Evolutionary conservation across 2,797 vertebrate species (phyloP).

Genomic region (Babyrousa celebensis): DNA sequence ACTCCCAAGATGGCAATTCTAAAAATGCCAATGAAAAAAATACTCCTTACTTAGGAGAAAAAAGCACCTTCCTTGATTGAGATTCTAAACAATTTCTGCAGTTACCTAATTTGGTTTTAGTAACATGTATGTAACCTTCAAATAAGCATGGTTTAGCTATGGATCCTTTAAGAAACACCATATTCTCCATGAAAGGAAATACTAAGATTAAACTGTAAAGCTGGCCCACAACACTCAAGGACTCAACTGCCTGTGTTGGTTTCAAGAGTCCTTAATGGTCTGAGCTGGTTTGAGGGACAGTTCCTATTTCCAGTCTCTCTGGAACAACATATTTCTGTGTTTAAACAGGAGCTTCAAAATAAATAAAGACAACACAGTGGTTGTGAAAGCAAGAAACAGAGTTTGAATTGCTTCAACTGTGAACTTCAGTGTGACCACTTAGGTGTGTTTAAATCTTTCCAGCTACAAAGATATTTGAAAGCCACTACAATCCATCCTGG

Average conservation of each 20-base stretch:
- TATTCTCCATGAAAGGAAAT: neutral
- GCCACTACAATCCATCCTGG: neutral
- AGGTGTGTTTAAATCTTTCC: neutral
- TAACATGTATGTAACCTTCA: neutral
- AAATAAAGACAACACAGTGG: neutral
- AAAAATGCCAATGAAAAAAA: neutral
- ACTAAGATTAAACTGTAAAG: neutral
- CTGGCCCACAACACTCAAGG: neutral
- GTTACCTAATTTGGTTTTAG: neutral
- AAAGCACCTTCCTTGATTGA: neutral
- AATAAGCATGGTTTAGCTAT: neutral
- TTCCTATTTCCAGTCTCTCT: neutral
- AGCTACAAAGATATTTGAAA: neutral
- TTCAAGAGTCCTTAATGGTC: neutral
- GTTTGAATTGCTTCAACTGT: neutral
- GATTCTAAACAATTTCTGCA: neutral
- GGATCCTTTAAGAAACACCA: neutral
- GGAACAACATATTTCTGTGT: neutral
- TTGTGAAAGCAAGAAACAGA: neutral
- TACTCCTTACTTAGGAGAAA: too few species aligned
- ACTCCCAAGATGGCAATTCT: neutral
- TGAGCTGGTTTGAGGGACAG: neutral
- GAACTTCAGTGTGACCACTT: neutral
- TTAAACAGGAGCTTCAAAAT: conserved; percentile 27
- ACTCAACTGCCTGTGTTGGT: neutral